Conservation (phyloP, 2,888 invertebrate species). For the Zygaena filipendulae region DNA sequence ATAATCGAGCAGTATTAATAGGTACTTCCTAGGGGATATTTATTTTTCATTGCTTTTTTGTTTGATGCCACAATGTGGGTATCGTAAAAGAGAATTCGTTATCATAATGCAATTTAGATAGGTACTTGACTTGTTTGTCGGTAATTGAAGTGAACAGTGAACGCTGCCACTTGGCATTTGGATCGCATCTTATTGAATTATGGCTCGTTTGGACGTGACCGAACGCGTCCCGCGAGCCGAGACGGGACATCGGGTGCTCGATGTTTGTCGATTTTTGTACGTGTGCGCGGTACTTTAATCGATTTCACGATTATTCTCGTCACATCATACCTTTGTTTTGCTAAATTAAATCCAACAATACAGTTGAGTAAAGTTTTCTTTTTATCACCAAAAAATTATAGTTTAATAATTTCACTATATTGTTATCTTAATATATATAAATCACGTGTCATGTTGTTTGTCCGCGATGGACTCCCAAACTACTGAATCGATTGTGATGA, state of each 20-base stretch:
- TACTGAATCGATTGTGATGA: too few relatives aligned
- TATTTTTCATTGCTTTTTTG: too few relatives aligned
- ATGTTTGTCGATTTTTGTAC: slow-evolving; percentile 47
- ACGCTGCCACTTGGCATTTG: slow-evolving; percentile 36
- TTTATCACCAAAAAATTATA: not conserved
- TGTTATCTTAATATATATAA: too few relatives aligned
- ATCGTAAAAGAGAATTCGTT: too few relatives aligned
- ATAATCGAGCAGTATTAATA: too few relatives aligned
- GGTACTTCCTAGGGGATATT: too few relatives aligned
- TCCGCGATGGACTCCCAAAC: too few relatives aligned
- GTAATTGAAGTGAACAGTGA: slow-evolving; percentile 32
- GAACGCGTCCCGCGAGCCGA: slow-evolving; percentile 27
- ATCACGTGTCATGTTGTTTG: too few relatives aligned
- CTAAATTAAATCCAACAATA: not conserved
- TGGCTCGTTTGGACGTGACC: slow-evolving; percentile 43
- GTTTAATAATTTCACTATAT: slow-evolving; percentile 6
- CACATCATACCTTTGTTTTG: slow-evolving; percentile 20
- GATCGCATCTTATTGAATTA: slow-evolving; percentile 57
- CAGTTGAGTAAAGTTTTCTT: not conserved
- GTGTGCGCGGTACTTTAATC: slow-evolving; percentile 48
- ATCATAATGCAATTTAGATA: too few relatives aligned
- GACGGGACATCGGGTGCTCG: slow-evolving; percentile 39
- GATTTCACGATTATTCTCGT: slow-evolving; percentile 44
- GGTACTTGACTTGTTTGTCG: too few relatives aligned
- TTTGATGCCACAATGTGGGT: too few relatives aligned